A percentile compares a stretch with the other conserved stretches of the same genome.
phyloP scores from a whole-genome alignment of 2,888 invertebrate species.

The Caenorhabditis sp. region DNA sequence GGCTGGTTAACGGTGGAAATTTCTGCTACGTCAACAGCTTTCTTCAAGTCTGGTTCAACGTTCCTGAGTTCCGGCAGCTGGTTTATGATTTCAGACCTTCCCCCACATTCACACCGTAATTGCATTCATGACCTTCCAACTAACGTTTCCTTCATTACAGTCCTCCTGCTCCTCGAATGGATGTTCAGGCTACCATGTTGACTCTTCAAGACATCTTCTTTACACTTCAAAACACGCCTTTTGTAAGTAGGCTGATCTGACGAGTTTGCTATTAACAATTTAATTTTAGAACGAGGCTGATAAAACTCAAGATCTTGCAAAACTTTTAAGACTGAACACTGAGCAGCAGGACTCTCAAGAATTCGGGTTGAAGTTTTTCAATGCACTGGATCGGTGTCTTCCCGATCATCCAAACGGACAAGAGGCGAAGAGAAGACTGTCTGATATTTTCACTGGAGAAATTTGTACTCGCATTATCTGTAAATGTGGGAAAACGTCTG shows the following conservation, averaged over 20 bases:
- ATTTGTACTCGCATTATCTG: constrained; percentile 63
- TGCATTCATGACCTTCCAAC: neutral
- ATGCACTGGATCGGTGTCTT: constrained; percentile 78
- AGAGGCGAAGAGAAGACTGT: constrained; percentile 60
- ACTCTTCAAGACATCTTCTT: constrained; percentile 79
- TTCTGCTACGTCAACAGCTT: constrained; percentile 83
- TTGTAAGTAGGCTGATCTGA: constrained; percentile 67
- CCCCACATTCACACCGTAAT: constrained; percentile 64
- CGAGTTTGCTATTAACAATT: neutral
- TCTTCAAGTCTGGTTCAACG: constrained; percentile 83
- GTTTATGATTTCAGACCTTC: constrained; percentile 79
- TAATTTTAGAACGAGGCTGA: constrained; percentile 73
- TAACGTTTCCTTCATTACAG: constrained; percentile 14
- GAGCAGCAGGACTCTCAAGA: constrained; percentile 82
- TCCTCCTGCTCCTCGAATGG: constrained; percentile 72
- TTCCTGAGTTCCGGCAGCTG: constrained; percentile 80
- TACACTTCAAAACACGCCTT: constrained; percentile 79
- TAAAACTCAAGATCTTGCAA: constrained; percentile 68
- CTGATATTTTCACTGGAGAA: constrained; percentile 47
- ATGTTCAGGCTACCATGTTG: constrained; percentile 79
- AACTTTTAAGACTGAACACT: constrained; percentile 73
- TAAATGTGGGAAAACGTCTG: constrained; percentile 70
- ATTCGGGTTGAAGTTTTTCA: constrained; percentile 80
- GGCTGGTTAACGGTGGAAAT: constrained; percentile 79
- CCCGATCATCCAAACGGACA: constrained; percentile 78